phyloP scores from a whole-genome alignment of 2,888 invertebrate species.

The Eumerus sabulonum region DNA sequence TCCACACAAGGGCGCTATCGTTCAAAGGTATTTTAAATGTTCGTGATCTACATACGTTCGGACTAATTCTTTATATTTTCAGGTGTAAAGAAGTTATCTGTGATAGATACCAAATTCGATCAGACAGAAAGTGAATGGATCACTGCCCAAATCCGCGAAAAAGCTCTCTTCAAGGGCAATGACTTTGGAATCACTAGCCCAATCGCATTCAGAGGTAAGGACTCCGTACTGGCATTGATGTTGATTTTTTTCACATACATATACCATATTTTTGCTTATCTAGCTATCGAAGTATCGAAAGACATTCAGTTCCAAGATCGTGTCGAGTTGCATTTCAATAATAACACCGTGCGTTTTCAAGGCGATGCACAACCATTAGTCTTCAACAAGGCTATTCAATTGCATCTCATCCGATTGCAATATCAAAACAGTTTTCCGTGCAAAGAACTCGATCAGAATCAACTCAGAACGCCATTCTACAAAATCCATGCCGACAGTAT shows the following conservation, averaged over 20 bases:
- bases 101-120: constrained; percentile 75
- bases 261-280: constrained; percentile 6
- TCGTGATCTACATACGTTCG: background rate
- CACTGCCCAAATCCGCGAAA: constrained; percentile 74
- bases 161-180: constrained; percentile 75
- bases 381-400: constrained; percentile 74
- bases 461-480: constrained; percentile 75
- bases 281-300: constrained; percentile 74
- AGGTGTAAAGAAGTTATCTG: constrained; percentile 60
- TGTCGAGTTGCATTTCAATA: constrained; percentile 76
- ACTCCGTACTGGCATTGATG: background rate
- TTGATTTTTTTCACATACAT: too few relatives aligned
- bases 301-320: constrained; percentile 70
- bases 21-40: constrained; percentile 79
- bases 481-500: constrained; percentile 73
- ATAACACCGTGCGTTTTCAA: constrained; percentile 74
- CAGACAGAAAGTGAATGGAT: constrained; percentile 77
- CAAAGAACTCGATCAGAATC: constrained; percentile 71
- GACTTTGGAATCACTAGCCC: constrained; percentile 75
- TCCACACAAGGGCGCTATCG: constrained; percentile 86
- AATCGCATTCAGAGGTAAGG: constrained; percentile 75
- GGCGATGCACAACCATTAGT: constrained; percentile 72
- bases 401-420: constrained; percentile 74
- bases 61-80: background rate
- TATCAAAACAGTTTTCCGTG: constrained; percentile 75